A percentile compares a stretch with the other conserved stretches of the same genome.
These are phyloP conservation scores for Eustalomyia histrio DNA, from an alignment of 2,888 invertebrate genomes.

Conservation along the genomic window DNA sequence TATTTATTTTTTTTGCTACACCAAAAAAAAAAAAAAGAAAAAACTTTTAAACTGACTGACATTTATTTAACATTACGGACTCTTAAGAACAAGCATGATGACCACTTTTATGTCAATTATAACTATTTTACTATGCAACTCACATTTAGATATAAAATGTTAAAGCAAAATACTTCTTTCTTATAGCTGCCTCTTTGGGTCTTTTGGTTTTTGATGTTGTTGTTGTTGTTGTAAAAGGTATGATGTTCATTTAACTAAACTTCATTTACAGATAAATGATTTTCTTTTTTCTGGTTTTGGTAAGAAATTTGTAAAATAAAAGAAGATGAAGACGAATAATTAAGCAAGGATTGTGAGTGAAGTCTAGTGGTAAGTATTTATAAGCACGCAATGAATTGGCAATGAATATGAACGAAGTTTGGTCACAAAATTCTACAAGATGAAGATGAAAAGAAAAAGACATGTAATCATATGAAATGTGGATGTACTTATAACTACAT, in stretches of 20 bases:
- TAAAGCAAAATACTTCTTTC: neutral
- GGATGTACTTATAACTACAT: neutral
- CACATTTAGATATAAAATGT: slow-evolving; percentile 44
- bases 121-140: slow-evolving; percentile 56
- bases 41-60: slow-evolving; percentile 42
- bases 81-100: slow-evolving; percentile 50
- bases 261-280: slow-evolving; percentile 44
- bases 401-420: slow-evolving; percentile 1
- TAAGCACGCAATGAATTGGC: slow-evolving; percentile 38
- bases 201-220: slow-evolving; percentile 25
- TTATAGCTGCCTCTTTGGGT: neutral
- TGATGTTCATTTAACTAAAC: slow-evolving; percentile 44
- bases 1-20: slow-evolving; percentile 10
- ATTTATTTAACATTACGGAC: slow-evolving; percentile 59
- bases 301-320: neutral
- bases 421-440: no score
- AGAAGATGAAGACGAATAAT: slow-evolving; percentile 8
- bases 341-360: slow-evolving; percentile 14
- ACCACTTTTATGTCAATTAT: slow-evolving; percentile 63
- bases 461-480: neutral
- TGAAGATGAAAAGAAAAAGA: neutral
- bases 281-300: slow-evolving; percentile 23
- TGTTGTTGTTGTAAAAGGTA: slow-evolving; percentile 22
- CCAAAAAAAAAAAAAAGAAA: slow-evolving; percentile 1
- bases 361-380: neutral